phyloP scores from a whole-genome alignment of 2,113 vertebrate species.

The Rhynchomys soricoides region DNA sequence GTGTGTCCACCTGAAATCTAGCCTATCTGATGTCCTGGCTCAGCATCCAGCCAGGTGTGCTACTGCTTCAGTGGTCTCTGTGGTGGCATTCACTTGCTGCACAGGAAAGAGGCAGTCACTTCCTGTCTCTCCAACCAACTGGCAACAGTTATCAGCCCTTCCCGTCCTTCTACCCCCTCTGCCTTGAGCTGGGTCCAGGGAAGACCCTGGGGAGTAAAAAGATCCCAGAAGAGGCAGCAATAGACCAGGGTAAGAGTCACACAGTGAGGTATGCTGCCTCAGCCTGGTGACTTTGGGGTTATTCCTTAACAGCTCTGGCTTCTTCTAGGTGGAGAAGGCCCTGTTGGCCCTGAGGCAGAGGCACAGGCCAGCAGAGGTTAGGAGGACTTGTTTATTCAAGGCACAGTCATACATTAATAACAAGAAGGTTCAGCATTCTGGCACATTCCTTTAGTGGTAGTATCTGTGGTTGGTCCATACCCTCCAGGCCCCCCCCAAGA shows the following conservation, averaged over 20 bases:
- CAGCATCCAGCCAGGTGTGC: not conserved
- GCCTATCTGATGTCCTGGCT: not conserved
- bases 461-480: slow-evolving; percentile 74
- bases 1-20: not conserved
- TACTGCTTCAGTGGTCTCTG: not conserved
- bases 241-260: not conserved
- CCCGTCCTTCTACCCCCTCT: not conserved
- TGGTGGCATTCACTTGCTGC: not conserved
- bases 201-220: not conserved
- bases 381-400: slow-evolving; percentile 89
- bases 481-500: slow-evolving; percentile 62
- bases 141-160: not conserved
- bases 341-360: not conserved
- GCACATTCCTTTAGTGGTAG: slow-evolving; percentile 84
- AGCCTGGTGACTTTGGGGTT: not conserved
- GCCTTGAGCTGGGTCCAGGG: no score
- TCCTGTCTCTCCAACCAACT: not conserved
- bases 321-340: not conserved
- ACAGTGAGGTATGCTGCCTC: not conserved
- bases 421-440: slow-evolving; percentile 85
- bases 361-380: slow-evolving; percentile 36
- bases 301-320: not conserved
- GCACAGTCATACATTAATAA: slow-evolving; percentile 87
- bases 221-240: not conserved
- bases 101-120: not conserved